phyloP scores from a whole-genome alignment of 2,113 vertebrate genomes.

The Lepidothrix coronata region DNA sequence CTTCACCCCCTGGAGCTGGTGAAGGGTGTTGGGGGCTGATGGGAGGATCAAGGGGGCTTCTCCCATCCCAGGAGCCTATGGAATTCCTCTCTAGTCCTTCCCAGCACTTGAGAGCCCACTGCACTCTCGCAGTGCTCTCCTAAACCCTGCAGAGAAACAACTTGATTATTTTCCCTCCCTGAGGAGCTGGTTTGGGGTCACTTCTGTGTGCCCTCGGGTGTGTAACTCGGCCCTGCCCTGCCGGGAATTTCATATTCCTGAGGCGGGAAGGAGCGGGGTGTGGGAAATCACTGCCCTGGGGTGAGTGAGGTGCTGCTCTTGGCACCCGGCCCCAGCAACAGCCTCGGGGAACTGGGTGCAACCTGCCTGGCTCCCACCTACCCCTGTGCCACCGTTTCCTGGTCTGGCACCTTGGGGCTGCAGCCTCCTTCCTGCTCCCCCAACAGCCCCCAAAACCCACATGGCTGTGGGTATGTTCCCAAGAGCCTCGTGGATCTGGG shows the following conservation, averaged over 20 bases:
- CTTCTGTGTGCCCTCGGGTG: background rate
- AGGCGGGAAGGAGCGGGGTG: background rate
- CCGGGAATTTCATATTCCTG: background rate
- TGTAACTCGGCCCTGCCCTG: background rate
- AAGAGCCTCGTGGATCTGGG: rapidly evolving
- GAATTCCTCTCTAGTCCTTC: background rate
- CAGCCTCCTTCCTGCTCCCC: background rate
- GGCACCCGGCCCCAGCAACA: background rate
- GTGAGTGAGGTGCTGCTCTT: background rate
- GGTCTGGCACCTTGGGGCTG: too few relatives aligned
- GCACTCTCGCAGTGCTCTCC: background rate
- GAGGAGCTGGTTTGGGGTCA: background rate
- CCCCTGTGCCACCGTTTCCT: background rate
- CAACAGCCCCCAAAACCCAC: rapidly evolving
- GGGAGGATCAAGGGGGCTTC: background rate
- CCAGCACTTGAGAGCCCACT: too few relatives aligned
- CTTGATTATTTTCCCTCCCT: background rate
- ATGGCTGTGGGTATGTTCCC: rapidly evolving
- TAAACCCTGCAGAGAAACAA: background rate
- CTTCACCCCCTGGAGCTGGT: background rate
- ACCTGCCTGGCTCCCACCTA: background rate
- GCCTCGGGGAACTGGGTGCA: rapidly evolving
- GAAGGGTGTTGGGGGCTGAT: background rate
- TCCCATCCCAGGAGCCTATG: too few relatives aligned
- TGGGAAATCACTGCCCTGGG: background rate